phyloP scores from a whole-genome alignment of 2,113 vertebrate species.

The Protomyctophum bolini region DNA sequence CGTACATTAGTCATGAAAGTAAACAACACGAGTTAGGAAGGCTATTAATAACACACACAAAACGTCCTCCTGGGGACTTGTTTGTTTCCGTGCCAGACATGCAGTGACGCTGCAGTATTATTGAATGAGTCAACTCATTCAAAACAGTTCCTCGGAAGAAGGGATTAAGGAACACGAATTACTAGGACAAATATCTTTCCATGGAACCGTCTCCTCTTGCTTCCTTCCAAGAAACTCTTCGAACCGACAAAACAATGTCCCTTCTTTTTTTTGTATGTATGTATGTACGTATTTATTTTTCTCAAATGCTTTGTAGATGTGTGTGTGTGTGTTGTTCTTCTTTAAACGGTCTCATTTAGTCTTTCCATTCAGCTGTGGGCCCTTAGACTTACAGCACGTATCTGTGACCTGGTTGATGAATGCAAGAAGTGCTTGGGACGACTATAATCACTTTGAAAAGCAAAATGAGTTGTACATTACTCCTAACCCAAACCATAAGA shows the following conservation, averaged over 20 bases:
- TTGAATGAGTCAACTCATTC: constrained; percentile 9
- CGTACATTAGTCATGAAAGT: too few relatives aligned
- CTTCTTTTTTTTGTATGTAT: neutral
- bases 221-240: too few relatives aligned
- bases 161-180: neutral
- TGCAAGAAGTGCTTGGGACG: constrained; percentile 18
- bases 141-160: constrained; percentile 1
- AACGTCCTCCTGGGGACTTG: too few relatives aligned
- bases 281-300: neutral
- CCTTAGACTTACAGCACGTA: neutral
- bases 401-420: constrained; percentile 38
- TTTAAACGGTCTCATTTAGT: neutral
- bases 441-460: constrained; percentile 48
- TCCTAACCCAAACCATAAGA: constrained; percentile 32
- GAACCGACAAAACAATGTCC: constrained; percentile 1
- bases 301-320: neutral
- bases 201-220: too few relatives aligned
- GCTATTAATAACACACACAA: too few relatives aligned
- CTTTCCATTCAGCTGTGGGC: constrained; percentile 11
- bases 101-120: too few relatives aligned
- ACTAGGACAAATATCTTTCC: too few relatives aligned
- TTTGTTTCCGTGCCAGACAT: too few relatives aligned
- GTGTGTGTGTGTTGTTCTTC: neutral
- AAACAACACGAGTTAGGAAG: too few relatives aligned
- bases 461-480: constrained; percentile 52